phyloP scores from a whole-genome alignment of 2,888 invertebrate genomes.

The Panopea generosa region DNA sequence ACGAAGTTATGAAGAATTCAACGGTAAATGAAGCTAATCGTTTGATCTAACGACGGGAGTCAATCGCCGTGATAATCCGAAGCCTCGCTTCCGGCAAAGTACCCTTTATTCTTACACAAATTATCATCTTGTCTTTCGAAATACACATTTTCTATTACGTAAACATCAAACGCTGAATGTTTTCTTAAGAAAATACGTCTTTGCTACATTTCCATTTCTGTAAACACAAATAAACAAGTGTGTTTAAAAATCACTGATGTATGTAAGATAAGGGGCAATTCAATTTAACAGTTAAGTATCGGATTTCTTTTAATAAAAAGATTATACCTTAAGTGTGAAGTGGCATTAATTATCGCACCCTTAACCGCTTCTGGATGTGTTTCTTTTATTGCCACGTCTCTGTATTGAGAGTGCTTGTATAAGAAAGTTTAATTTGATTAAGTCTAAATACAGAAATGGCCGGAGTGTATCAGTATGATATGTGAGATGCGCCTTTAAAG shows the following conservation, averaged over 20 bases:
- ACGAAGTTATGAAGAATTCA: too few relatives aligned
- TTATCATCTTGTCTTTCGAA: background rate
- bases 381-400: too few relatives aligned
- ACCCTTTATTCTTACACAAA: too few relatives aligned
- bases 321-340: conserved; percentile 29
- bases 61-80: too few relatives aligned
- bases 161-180: conserved; percentile 33
- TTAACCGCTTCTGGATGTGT: conserved; percentile 9
- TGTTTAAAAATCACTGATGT: conserved; percentile 26
- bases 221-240: conserved; percentile 43
- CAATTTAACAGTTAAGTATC: conserved; percentile 24
- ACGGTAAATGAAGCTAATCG: too few relatives aligned
- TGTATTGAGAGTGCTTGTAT: conserved; percentile 14
- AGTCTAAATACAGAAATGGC: conserved; percentile 5
- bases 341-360: conserved; percentile 38
- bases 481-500: too few relatives aligned
- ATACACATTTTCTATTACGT: conserved; percentile 27
- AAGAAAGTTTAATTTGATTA: conserved; percentile 12
- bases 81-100: too few relatives aligned
- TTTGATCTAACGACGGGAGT: too few relatives aligned
- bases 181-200: conserved; percentile 28
- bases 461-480: too few relatives aligned
- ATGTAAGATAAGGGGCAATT: background rate
- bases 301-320: background rate
- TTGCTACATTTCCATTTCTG: conserved; percentile 27